phyloP scores from a whole-genome alignment of 2,113 vertebrate species.

The Trichechus manatus region DNA sequence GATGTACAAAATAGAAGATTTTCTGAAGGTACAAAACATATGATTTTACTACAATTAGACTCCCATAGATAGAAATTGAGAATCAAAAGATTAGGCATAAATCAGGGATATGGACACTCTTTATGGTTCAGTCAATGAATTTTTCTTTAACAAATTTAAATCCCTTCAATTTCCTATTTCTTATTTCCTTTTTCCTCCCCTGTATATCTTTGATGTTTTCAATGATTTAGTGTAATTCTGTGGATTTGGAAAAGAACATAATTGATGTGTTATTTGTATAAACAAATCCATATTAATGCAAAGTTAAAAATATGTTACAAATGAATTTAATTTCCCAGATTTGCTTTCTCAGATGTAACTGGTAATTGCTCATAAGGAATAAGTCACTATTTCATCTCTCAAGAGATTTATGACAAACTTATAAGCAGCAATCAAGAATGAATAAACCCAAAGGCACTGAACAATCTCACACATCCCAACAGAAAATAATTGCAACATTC shows the following conservation, averaged over 20 bases:
- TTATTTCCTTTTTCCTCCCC: not conserved
- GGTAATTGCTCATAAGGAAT: constrained; percentile 58
- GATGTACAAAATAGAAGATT: not conserved
- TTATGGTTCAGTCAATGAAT: not conserved
- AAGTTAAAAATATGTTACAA: constrained; percentile 64
- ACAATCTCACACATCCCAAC: not conserved
- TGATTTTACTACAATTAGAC: constrained; percentile 38
- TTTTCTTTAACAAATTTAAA: constrained; percentile 54
- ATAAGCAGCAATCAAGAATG: constrained; percentile 48
- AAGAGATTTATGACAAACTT: constrained; percentile 32
- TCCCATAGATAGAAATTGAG: not conserved
- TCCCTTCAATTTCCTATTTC: not conserved
- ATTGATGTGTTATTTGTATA: constrained; percentile 70
- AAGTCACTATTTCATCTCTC: constrained; percentile 61
- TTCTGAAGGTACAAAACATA: constrained; percentile 45
- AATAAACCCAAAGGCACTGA: constrained; percentile 46
- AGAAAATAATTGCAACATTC: constrained; percentile 61
- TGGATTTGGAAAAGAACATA: constrained; percentile 58
- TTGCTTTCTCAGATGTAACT: constrained; percentile 64
- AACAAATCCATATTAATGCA: constrained; percentile 58
- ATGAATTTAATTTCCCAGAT: constrained; percentile 63
- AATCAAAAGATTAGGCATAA: not conserved
- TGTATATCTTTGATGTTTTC: not conserved
- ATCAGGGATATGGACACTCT: not conserved
- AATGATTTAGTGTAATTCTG: constrained; percentile 41